These are phyloP conservation scores for Anolis apletophallus DNA, from an alignment of 2,797 vertebrate species.

Conservation along the genomic window DNA sequence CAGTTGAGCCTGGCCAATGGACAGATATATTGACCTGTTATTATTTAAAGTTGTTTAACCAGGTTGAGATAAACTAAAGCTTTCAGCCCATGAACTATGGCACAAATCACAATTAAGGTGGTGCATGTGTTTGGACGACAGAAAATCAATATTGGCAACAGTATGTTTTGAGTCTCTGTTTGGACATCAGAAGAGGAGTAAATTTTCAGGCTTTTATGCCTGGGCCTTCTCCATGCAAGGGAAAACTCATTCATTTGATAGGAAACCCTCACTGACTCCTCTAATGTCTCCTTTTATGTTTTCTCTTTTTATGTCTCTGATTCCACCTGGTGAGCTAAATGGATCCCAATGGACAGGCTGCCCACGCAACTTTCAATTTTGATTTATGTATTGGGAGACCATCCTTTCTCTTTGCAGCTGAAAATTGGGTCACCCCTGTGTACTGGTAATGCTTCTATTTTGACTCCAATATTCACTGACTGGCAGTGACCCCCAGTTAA, in stretches of 20 bases:
- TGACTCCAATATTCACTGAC: neutral
- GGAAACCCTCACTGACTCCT: slow-evolving; percentile 62
- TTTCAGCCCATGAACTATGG: slow-evolving; percentile 72
- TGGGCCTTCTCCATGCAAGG: slow-evolving; percentile 59
- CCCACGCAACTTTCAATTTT: fast-evolving
- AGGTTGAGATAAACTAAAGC: slow-evolving; percentile 77
- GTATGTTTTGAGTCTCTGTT: slow-evolving; percentile 73
- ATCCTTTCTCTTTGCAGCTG: neutral
- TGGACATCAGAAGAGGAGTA: slow-evolving; percentile 75
- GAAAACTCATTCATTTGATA: slow-evolving; percentile 62
- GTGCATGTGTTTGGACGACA: slow-evolving; percentile 71
- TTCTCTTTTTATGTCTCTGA: slow-evolving; percentile 45
- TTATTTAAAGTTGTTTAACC: slow-evolving; percentile 80
- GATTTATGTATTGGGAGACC: neutral
- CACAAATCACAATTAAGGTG: slow-evolving; percentile 78
- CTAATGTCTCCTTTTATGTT: slow-evolving; percentile 60
- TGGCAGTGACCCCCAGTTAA: neutral
- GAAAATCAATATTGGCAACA: slow-evolving; percentile 73
- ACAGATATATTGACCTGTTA: slow-evolving; percentile 77
- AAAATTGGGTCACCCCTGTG: neutral
- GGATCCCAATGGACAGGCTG: slow-evolving; percentile 47
- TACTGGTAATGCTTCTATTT: neutral
- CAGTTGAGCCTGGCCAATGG: slow-evolving; percentile 59
- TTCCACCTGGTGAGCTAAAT: slow-evolving; percentile 63
- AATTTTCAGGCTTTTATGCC: slow-evolving; percentile 64